Evolutionary conservation across 2,888 invertebrate species (phyloP).

Genomic region (Crepidodera aurea): DNA sequence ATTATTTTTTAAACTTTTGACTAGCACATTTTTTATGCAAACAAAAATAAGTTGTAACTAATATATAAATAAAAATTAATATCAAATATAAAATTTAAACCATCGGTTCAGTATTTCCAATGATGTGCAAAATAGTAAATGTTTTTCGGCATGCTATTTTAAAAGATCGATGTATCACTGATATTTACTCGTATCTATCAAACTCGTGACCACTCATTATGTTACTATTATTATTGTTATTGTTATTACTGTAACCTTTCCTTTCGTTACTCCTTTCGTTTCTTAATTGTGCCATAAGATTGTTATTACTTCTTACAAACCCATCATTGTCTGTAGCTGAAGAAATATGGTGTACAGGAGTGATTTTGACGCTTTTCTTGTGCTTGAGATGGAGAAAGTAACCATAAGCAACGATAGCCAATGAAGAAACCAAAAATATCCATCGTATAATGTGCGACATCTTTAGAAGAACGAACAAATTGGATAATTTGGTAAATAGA

Average conservation of each 20-base stretch:
- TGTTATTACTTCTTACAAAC: conserved; percentile 27
- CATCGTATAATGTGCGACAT: conserved; percentile 66
- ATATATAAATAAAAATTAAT: no score
- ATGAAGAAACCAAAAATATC: conserved; percentile 65
- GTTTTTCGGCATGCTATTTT: no score
- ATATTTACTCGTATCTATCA: conserved; percentile 47
- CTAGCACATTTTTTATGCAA: no score
- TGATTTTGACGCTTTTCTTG: conserved; percentile 41
- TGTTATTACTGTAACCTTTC: conserved; percentile 1
- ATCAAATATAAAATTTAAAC: no score
- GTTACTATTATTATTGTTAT: conserved; percentile 42
- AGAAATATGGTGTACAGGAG: conserved; percentile 28
- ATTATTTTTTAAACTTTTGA: no score
- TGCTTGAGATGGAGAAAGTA: conserved; percentile 58
- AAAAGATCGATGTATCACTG: no score
- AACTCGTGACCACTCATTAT: conserved; percentile 52
- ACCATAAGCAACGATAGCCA: conserved; percentile 57
- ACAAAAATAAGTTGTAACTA: no score
- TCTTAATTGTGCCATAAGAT: conserved; percentile 9
- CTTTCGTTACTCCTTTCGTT: conserved; percentile 17
- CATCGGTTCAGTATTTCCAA: no score
- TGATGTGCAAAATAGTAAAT: no score
- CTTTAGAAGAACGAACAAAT: conserved; percentile 65
- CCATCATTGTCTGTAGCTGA: conserved; percentile 3
- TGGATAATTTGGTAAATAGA: conserved; percentile 70